Percentiles rank a stretch among this genome's conserved stretches.
Evolutionary conservation across 2,797 vertebrate species (phyloP).

Genomic region (Gadopsis marmoratus): DNA sequence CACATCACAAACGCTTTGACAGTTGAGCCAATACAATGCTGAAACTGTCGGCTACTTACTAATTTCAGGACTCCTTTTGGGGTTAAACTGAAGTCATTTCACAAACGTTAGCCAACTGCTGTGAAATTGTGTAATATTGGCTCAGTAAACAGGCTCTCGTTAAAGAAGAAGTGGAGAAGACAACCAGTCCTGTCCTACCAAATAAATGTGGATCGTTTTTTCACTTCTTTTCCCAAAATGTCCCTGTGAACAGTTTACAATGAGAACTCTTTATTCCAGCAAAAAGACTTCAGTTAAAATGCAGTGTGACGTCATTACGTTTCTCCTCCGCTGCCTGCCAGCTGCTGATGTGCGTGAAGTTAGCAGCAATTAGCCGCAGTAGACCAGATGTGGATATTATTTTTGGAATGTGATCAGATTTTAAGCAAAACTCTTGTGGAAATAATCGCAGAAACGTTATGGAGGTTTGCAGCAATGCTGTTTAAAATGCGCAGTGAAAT

Average conservation of each 20-base stretch:
- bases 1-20: no score
- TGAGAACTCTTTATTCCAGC: background rate
- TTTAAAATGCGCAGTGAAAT: background rate
- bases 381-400: background rate
- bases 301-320: slow-evolving; percentile 35
- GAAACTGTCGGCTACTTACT: no score
- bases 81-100: background rate
- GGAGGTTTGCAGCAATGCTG: background rate
- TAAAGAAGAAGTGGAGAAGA: slow-evolving; percentile 1
- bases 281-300: background rate
- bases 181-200: background rate
- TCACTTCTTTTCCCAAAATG: background rate
- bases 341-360: slow-evolving; percentile 30
- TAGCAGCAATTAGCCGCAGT: background rate
- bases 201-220: no score
- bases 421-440: background rate
- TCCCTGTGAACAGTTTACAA: background rate
- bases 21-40: no score
- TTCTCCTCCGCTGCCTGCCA: slow-evolving; percentile 47
- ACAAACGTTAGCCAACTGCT: background rate
- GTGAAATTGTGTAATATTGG: background rate
- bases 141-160: background rate
- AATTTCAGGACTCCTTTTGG: background rate
- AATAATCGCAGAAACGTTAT: background rate
- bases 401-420: background rate